Evolutionary conservation across 2,888 invertebrate species (phyloP).

Genomic region (Drosophila affinis): DNA sequence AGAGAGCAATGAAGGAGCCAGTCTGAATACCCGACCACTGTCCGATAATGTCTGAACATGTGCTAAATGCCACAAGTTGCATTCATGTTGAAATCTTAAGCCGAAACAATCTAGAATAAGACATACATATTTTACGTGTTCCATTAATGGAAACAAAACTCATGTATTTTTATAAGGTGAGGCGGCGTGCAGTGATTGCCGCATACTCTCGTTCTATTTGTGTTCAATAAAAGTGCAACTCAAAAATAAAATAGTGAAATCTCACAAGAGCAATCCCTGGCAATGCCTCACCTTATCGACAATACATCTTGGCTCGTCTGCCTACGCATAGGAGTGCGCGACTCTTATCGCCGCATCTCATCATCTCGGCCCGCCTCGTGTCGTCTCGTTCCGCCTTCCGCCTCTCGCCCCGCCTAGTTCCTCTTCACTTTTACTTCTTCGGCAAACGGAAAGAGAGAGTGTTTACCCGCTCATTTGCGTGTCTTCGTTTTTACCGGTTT

Average conservation of each 20-base stretch:
- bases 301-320: background rate
- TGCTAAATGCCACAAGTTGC: background rate
- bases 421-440: constrained; percentile 76
- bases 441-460: constrained; percentile 79
- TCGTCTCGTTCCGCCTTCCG: constrained; percentile 29
- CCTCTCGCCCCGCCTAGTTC: constrained; percentile 6
- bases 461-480: constrained; percentile 75
- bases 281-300: background rate
- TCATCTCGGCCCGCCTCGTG: constrained; percentile 14
- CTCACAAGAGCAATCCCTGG: background rate
- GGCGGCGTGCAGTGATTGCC: background rate
- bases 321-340: constrained; percentile 32
- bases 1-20: constrained; percentile 37
- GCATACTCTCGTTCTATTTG: background rate
- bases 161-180: background rate
- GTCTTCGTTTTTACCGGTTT: constrained; percentile 69
- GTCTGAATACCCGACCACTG: constrained; percentile 2
- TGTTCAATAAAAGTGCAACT: background rate
- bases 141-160: background rate
- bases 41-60: constrained; percentile 13
- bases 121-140: too few species aligned
- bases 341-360: constrained; percentile 46
- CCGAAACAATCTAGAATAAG: background rate
- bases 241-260: too few species aligned
- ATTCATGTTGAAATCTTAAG: background rate